Evolutionary conservation across 2,888 invertebrate genomes (phyloP), one percentile per base, ranked within the genome.

Genomic region (Melanophora roralis): DNA sequence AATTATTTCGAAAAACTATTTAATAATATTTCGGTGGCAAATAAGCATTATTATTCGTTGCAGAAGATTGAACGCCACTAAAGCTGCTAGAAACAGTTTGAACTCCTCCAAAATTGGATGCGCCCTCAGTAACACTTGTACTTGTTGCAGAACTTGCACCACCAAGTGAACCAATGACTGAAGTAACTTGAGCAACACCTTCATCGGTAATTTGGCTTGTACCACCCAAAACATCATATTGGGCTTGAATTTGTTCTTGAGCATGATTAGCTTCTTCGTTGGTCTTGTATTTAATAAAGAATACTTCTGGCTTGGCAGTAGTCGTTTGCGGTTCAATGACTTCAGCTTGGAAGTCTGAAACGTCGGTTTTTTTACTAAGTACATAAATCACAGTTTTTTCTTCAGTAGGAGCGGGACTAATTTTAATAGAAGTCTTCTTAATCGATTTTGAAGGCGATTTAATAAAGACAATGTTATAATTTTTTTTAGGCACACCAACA

Each of bases 211-310:
- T 82, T 73, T 89, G 89, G 76, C 87, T 89, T 74, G 84, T 87
- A 53, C 89, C 89, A 45, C 89, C 89, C 82, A 89, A 84, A 14
- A 88, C 84, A 81, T 89, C 89, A 78, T 89, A 89, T 83, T 89
- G 89, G 49, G 89, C 87, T 85, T 90, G 89, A 67, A 90, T 90
- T 83, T 89, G 86, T 40, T 88, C 85, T 78, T 89, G 90, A 64
- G 90, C 90, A 84, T 88, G 88, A 27, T 83, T 83, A 11, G 90
- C 90, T 82, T 90, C 90, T 81, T 89, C 89, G 36, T 86, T 84
- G 55, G 89, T 90, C 85, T 88, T 90, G 85, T 90, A 90, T 83
- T 90, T 90, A 83, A 90, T 89, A 85, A 90, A 90, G 87, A 89
- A 90, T 43, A 90, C 90, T 82, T 90, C 90, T 19, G 90, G 90